Conservation (phyloP, 1,140 invertebrate species). For the Trachelipus rathkii region DNA sequence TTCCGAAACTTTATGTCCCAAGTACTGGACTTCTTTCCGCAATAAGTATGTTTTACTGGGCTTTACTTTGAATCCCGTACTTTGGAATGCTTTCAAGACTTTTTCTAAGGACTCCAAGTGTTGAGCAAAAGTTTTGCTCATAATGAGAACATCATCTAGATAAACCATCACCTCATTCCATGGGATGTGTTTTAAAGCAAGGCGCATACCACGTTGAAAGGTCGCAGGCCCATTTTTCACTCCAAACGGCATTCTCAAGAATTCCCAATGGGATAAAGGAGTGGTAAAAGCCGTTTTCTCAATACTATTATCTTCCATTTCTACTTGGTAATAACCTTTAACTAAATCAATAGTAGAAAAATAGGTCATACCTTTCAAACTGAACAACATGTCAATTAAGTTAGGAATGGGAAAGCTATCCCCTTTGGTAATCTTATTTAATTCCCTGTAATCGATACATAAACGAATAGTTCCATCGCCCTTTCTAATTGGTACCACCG, state of each 20-base stretch:
- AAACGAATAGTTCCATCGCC: no score
- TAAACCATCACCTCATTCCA: not conserved
- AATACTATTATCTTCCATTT: constrained; percentile 17
- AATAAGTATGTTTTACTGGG: not conserved
- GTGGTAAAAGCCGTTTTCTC: constrained; percentile 24
- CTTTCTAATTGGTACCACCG: no score
- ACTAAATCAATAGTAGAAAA: constrained; percentile 24
- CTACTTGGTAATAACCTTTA: constrained; percentile 24
- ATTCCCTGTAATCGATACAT: no score
- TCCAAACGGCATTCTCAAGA: constrained; percentile 20
- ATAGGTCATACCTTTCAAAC: not conserved
- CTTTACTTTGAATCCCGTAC: not conserved
- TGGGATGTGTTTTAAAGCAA: not conserved
- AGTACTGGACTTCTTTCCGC: not conserved
- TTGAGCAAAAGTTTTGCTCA: not conserved
- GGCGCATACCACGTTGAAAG: not conserved
- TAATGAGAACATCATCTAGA: not conserved
- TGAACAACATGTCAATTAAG: constrained; percentile 13
- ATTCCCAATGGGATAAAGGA: constrained; percentile 18
- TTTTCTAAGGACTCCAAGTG: not conserved
- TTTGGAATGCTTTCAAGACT: not conserved
- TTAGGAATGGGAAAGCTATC: not conserved
- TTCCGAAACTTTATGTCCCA: not conserved
- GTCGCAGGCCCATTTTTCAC: constrained; percentile 11
- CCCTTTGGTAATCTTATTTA: no score